phyloP scores from a whole-genome alignment of 2,113 vertebrate species.

The Vulpes vulpes region DNA sequence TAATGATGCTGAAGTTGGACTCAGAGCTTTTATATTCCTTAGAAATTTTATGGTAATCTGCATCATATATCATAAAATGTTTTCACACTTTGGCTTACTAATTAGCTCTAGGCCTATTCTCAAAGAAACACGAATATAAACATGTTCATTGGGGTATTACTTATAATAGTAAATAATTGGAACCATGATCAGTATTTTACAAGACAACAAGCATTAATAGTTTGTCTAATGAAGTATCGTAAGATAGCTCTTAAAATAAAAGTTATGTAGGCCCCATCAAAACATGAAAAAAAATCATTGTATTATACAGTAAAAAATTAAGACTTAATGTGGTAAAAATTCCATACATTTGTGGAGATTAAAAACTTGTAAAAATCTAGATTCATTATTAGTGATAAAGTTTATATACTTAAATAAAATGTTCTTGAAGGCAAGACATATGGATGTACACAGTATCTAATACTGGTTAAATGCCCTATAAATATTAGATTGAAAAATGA shows the following conservation, averaged over 20 bases:
- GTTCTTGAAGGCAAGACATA: background rate
- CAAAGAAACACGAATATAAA: background rate
- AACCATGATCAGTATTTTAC: background rate
- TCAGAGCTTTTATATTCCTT: background rate
- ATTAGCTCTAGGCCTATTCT: background rate
- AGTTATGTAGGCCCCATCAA: background rate
- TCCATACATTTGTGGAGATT: background rate
- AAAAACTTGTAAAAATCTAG: background rate
- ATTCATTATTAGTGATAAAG: background rate
- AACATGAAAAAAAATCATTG: background rate
- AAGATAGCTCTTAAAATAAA: background rate
- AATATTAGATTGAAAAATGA: background rate
- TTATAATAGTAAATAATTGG: background rate
- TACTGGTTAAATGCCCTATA: background rate
- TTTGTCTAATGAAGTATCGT: background rate
- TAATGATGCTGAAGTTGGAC: background rate
- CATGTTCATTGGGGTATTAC: background rate
- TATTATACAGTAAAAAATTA: background rate
- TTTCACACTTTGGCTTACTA: background rate
- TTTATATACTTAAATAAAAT: background rate
- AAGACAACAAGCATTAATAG: background rate
- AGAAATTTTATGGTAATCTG: background rate
- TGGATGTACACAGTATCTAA: background rate
- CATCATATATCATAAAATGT: background rate
- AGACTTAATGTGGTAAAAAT: background rate